These are phyloP conservation scores for Arctopsyche grandis DNA, from an alignment of 1,140 invertebrate genomes.

Conservation along the genomic window DNA sequence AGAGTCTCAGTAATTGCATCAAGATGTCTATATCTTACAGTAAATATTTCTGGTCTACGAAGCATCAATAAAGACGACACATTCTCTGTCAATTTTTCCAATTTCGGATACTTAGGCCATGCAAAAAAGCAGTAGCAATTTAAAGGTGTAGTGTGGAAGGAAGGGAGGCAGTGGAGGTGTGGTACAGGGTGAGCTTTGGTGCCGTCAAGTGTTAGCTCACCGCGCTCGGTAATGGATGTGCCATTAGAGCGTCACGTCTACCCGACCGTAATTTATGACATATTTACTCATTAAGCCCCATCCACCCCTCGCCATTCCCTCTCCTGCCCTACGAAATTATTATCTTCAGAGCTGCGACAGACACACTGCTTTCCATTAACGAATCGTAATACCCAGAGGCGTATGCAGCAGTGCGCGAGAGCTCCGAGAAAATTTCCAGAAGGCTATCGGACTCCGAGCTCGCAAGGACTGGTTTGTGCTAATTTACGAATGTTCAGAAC, in stretches of 20 bases:
- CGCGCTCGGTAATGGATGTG: constrained; percentile 49
- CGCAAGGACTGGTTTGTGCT: no score
- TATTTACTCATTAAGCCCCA: constrained; percentile 50
- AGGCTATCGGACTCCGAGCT: neutral
- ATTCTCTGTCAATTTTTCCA: no score
- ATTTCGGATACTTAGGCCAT: neutral
- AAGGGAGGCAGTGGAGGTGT: neutral
- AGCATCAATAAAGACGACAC: neutral
- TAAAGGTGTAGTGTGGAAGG: neutral
- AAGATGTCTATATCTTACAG: no score
- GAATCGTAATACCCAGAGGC: constrained; percentile 1
- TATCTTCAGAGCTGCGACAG: constrained; percentile 17
- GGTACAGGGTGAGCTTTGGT: constrained; percentile 39
- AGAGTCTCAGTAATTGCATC: no score
- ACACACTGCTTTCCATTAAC: constrained; percentile 30
- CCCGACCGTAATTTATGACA: constrained; percentile 49
- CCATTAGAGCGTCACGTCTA: constrained; percentile 49
- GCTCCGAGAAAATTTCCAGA: neutral
- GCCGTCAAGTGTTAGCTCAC: constrained; percentile 36
- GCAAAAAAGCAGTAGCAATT: neutral
- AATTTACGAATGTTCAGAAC: no score
- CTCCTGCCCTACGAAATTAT: constrained; percentile 38
- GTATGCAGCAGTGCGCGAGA: neutral
- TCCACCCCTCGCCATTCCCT: no score
- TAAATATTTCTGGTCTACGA: no score